phyloP scores from a whole-genome alignment of 1,140 invertebrate species.

The Zelostemma sp. region DNA sequence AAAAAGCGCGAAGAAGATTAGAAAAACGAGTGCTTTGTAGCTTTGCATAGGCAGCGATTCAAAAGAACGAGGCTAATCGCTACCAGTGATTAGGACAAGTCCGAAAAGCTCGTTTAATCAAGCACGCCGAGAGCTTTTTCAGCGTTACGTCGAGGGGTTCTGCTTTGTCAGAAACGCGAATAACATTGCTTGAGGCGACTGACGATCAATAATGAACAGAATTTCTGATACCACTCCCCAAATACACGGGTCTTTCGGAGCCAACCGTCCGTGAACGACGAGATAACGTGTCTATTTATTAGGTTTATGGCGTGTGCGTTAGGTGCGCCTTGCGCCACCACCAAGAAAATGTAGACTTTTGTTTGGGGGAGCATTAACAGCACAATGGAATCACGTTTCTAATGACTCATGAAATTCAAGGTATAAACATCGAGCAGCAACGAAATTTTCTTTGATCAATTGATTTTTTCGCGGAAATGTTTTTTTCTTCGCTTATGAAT shows the following conservation, averaged over 20 bases:
- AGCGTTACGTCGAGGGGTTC: constrained; percentile 1
- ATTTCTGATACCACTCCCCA: constrained; percentile 42
- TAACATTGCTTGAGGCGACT: constrained; percentile 43
- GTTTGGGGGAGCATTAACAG: constrained; percentile 4
- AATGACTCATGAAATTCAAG: neutral
- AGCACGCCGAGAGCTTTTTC: neutral
- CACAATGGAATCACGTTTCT: neutral
- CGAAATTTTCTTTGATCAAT: too few relatives aligned
- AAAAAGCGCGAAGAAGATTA: too few relatives aligned
- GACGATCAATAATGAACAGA: constrained; percentile 59
- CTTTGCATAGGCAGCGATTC: neutral
- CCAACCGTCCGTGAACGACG: constrained; percentile 57
- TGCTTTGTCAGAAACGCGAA: constrained; percentile 4
- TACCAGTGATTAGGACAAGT: neutral
- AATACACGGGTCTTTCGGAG: constrained; percentile 56
- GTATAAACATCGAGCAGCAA: neutral
- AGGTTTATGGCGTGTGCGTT: constrained; percentile 12
- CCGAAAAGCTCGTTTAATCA: constrained; percentile 2
- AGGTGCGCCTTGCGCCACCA: neutral
- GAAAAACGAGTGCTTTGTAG: neutral
- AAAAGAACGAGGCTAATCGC: constrained; percentile 1
- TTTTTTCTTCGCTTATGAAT: too few relatives aligned
- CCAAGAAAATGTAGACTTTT: constrained; percentile 42
- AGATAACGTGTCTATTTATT: constrained; percentile 53
- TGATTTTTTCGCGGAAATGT: too few relatives aligned